These are phyloP conservation scores for Diabrotica undecimpunctata DNA, from an alignment of 1,140 invertebrate genomes.

Conservation along the genomic window DNA sequence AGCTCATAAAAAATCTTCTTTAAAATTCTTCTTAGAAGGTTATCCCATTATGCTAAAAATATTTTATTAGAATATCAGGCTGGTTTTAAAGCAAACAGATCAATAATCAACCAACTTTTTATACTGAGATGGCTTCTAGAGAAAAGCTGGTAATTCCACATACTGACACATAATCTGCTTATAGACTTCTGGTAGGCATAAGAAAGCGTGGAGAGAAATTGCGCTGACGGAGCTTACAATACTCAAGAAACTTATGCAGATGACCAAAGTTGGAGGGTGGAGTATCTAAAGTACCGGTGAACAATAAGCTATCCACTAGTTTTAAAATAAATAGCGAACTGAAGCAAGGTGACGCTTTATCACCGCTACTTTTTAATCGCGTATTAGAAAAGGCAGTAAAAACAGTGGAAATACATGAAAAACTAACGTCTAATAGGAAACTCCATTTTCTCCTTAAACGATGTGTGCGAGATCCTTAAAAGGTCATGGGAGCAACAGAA, in stretches of 20 bases:
- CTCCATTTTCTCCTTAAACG: too few relatives aligned
- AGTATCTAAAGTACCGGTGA: neutral
- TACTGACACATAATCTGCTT: neutral
- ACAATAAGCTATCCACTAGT: slow-evolving; percentile 5
- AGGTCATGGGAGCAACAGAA: too few relatives aligned
- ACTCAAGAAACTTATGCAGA: neutral
- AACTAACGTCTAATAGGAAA: too few relatives aligned
- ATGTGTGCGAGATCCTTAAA: too few relatives aligned
- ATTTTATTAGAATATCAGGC: neutral
- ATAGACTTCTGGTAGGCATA: neutral
- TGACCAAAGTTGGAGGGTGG: neutral
- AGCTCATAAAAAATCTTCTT: neutral
- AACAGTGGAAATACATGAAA: too few relatives aligned
- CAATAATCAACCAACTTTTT: slow-evolving; percentile 3
- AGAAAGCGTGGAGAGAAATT: neutral
- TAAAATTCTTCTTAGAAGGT: too few relatives aligned
- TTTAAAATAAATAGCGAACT: neutral
- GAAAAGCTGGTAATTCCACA: neutral
- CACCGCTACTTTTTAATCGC: slow-evolving; percentile 7
- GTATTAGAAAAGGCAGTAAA: too few relatives aligned
- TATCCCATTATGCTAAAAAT: too few relatives aligned
- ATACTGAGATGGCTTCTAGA: neutral
- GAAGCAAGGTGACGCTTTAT: slow-evolving; percentile 2
- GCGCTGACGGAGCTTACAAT: too few relatives aligned
- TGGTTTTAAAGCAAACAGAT: neutral